Conservation (phyloP, 2,888 invertebrate species). For the Pyrochroa serraticornis region DNA sequence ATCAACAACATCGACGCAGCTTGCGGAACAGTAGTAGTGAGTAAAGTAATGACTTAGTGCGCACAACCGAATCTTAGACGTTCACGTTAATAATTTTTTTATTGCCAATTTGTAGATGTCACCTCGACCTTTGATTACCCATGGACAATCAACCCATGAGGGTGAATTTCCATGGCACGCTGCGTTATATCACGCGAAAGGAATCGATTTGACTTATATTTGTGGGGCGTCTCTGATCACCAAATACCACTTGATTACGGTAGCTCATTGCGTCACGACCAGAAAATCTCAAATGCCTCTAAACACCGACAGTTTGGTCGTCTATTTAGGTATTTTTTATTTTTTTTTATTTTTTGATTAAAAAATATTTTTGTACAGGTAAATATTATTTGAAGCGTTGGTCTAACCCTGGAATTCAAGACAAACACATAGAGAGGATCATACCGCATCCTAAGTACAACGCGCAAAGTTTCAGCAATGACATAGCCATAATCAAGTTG, state of each 20-base stretch:
- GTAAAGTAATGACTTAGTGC: conserved; percentile 36
- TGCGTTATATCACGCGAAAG: conserved; percentile 64
- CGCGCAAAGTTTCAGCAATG: conserved; percentile 46
- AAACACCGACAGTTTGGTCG: conserved; percentile 44
- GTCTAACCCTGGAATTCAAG: conserved; percentile 53
- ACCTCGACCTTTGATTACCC: conserved; percentile 64
- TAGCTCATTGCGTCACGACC: conserved; percentile 53
- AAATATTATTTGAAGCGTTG: conserved; percentile 54
- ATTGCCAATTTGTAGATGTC: conserved; percentile 35
- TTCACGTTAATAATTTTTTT: conserved; percentile 10
- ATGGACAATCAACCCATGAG: conserved; percentile 64
- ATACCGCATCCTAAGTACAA: conserved; percentile 51
- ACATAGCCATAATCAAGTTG: conserved; percentile 52
- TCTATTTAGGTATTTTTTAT: conserved; percentile 51
- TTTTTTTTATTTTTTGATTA: background rate
- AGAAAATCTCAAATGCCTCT: conserved; percentile 40
- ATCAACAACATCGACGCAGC: conserved; percentile 26
- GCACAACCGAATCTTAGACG: background rate
- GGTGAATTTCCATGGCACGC: conserved; percentile 76
- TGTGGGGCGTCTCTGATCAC: conserved; percentile 53
- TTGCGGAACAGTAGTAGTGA: conserved; percentile 52
- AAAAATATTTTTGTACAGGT: conserved; percentile 38
- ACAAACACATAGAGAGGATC: conserved; percentile 48
- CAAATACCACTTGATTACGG: conserved; percentile 47
- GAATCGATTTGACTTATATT: conserved; percentile 51